Evolutionary conservation across 2,797 vertebrate species (phyloP), one percentile per base, ranked within the genome.

Genomic region (Schizopygopsis malacanthus): DNA sequence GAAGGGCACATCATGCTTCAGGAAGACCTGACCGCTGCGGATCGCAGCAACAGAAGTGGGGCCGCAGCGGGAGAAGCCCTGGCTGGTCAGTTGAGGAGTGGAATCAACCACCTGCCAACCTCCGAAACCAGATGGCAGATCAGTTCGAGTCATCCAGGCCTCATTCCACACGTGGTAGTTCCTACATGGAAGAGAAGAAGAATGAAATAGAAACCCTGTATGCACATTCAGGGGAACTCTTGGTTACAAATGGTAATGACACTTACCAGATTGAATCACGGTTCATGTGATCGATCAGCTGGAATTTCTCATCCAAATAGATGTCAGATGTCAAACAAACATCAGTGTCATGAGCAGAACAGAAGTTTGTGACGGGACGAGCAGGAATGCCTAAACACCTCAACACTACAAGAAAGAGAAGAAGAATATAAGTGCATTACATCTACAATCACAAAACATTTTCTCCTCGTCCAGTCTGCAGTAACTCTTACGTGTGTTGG

Each of bases 91-190:
- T 91, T 98, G 97, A 0, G 97, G 97, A 0, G 97, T 99, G 33
- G 97, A 94, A 3, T 98, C 97, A 0, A 99, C 93, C 2, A 96
- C 97, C 91, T 98, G 97, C 97, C 97, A 99, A 9, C 97, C 97
- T 2, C 96, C 95, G 0, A 96, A 92, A 9, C 97, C 97, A 0
- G 91, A 79, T 4, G 96, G 97, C 82, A 99, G 93, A 92, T 98
- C 97, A 0, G 96, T 95, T 39, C 97, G 94, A 12, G 95, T 95
- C 97, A 99, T 97, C 97, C 97, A 99, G 90, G 96, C 97, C 90
- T 99, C 97, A 5, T 98, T 98, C 97, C 97, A 99, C 12, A 98
- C 97, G 0, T 99, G 97, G 92, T 97, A 99, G 92, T 98, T 99
- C 97, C 97, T 98, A 82, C 11, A 89, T 0, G 11, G 11, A 41